phyloP scores from a whole-genome alignment of 2,113 vertebrate genomes.

The Pomatostomus ruficeps region DNA sequence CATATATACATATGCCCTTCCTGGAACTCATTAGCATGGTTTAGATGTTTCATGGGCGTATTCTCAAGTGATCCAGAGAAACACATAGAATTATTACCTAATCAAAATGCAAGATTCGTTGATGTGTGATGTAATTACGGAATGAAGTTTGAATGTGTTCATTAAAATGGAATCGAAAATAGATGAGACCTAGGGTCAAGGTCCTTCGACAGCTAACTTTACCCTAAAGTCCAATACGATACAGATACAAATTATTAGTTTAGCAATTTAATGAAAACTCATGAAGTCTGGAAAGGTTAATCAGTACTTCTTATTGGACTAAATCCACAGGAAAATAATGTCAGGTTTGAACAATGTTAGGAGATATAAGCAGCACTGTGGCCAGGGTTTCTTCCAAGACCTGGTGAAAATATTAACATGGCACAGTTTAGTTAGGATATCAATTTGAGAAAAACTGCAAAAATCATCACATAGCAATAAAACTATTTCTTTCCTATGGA shows the following conservation, averaged over 20 bases:
- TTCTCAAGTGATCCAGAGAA: constrained; percentile 65
- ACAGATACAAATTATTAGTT: constrained; percentile 31
- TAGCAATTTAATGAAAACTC: constrained; percentile 29
- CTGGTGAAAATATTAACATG: accelerated
- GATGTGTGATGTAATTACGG: constrained; percentile 63
- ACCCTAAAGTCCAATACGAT: not conserved
- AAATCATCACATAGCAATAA: not conserved
- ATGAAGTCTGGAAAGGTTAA: constrained; percentile 24
- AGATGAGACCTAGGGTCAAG: constrained; percentile 46
- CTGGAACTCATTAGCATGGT: not conserved
- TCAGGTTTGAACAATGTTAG: not conserved
- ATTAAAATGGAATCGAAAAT: constrained; percentile 50
- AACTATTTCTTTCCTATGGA: not conserved
- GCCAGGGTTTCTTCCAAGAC: not conserved
- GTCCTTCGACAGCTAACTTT: constrained; percentile 44
- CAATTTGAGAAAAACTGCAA: not conserved
- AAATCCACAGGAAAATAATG: not conserved
- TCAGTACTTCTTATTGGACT: not conserved
- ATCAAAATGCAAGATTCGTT: constrained; percentile 63
- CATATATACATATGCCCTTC: not conserved
- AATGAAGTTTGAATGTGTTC: constrained; percentile 48
- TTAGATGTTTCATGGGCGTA: constrained; percentile 4
- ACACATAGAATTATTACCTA: constrained; percentile 44
- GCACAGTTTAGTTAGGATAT: not conserved
- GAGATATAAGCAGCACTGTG: not conserved